Evolutionary conservation across 1,140 invertebrate species (phyloP), one percentile per base, ranked within the genome.

Genomic region (Nasonia vitripennis): DNA sequence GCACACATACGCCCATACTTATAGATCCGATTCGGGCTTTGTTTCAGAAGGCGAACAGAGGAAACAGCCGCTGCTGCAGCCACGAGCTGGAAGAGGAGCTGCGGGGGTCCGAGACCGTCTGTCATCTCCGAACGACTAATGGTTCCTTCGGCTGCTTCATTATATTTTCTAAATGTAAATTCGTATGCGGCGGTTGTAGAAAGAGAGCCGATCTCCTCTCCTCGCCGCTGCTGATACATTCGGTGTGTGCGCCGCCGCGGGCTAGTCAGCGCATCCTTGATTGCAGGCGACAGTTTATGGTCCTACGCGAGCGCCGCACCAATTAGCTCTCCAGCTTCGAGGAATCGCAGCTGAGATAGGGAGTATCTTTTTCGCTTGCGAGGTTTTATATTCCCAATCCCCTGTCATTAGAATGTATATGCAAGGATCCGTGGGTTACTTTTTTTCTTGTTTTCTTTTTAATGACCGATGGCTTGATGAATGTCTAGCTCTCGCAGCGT

Each of bases 111-210:
- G 90, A 92, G 92, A 93, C 88, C 92, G 92, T 93, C 92, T 93
- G 93, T 93, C 93, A 93, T 93, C 93, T 92, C 90, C 88, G 91
- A 92, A 92, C 90, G 90, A 93, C 93, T 93, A 93, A 93, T 93
- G 92, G 92, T 92, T 90, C 91, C 89, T 91, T 93, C 92, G 91
- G 92, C 92, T 92, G 92, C 92, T 93, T 93, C 92, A 92, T 93
- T 93, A 93, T 93, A 93, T 92, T 93, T 93, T 93, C 90, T 93
- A 93, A 93, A 93, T 93, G 93, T 93, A 93, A 93, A 93, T 93
- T 93, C 90, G 91, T 93, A 70, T 41, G 14, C n/a, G 81, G 73
- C 51, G 14, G 7, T 2, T n/a, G 31, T 2, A 6, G 34, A 77
- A 45, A 77, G 74, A n/a, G 31, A n/a, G 31, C 7, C 27, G 81